phyloP scores from a whole-genome alignment of 2,888 invertebrate genomes.

The Steinernema scapterisci region DNA sequence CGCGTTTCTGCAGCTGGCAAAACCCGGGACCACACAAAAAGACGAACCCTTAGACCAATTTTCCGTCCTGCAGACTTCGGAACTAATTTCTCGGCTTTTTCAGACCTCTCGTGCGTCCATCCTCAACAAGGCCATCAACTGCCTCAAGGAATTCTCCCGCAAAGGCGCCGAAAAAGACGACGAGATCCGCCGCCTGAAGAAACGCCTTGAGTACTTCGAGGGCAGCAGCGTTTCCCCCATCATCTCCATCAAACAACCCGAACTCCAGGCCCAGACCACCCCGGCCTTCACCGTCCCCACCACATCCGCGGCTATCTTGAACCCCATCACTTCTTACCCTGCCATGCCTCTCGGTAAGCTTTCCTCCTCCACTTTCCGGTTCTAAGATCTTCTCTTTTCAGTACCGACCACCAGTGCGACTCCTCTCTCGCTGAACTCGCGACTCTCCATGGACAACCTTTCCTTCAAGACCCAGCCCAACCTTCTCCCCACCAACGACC shows the following conservation, averaged over 20 bases:
- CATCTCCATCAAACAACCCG: slow-evolving; percentile 12
- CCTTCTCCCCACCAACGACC: not conserved
- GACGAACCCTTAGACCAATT: not conserved
- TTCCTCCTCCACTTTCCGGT: not conserved
- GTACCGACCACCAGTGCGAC: not conserved
- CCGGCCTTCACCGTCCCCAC: not conserved
- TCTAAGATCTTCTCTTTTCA: not conserved
- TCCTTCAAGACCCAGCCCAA: slow-evolving; percentile 14
- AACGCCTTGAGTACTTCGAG: not conserved
- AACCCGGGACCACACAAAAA: not conserved
- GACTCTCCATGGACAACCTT: not conserved
- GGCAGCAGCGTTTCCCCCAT: not conserved
- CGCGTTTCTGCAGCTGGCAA: not conserved
- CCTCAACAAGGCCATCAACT: not conserved
- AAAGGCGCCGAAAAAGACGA: not conserved
- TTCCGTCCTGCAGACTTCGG: not conserved
- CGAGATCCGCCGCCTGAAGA: not conserved
- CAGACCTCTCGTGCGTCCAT: slow-evolving; percentile 12
- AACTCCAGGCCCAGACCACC: not conserved
- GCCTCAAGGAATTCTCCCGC: not conserved
- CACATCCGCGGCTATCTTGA: not conserved
- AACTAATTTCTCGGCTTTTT: not conserved
- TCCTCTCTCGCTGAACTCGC: not conserved
- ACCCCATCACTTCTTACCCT: slow-evolving; percentile 8
- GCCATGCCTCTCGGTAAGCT: not conserved